Conservation (phyloP, 2,888 invertebrate species). For the Chymomyza fuscimana region DNA sequence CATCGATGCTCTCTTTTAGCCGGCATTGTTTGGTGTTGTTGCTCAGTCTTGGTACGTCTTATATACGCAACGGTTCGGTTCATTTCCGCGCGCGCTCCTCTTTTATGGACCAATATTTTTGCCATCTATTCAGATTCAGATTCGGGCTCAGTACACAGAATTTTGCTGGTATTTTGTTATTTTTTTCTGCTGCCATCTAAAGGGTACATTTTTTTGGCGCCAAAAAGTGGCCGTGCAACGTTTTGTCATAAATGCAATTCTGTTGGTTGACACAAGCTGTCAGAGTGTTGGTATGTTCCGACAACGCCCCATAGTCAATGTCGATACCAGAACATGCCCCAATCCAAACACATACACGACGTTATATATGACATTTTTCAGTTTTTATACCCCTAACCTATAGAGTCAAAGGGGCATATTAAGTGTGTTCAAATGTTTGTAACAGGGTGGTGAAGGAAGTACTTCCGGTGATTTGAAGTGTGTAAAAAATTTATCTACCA, state of each 20-base stretch:
- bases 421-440: no score
- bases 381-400: no score
- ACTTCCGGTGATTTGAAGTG: no score
- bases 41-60: slow-evolving; percentile 42
- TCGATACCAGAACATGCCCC: slow-evolving; percentile 9
- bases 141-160: not conserved
- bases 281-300: slow-evolving; percentile 44
- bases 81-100: slow-evolving; percentile 23
- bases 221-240: slow-evolving; percentile 30
- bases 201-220: slow-evolving; percentile 56
- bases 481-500: no score
- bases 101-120: slow-evolving; percentile 7
- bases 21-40: slow-evolving; percentile 25
- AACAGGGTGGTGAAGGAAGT: no score
- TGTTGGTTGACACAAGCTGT: slow-evolving; percentile 73
- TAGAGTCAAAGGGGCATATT: no score
- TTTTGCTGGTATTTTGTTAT: not conserved
- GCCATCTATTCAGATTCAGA: not conserved
- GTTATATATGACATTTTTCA: no score
- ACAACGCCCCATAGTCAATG: slow-evolving; percentile 11
- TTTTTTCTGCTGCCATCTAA: not conserved
- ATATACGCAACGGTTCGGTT: slow-evolving; percentile 48
- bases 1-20: slow-evolving; percentile 21
- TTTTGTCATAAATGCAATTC: slow-evolving; percentile 66
- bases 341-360: slow-evolving; percentile 7